Base-by-base conservation (phyloP, 2,113 vertebrate species). In the Semicossyphus pulcher region DNA sequence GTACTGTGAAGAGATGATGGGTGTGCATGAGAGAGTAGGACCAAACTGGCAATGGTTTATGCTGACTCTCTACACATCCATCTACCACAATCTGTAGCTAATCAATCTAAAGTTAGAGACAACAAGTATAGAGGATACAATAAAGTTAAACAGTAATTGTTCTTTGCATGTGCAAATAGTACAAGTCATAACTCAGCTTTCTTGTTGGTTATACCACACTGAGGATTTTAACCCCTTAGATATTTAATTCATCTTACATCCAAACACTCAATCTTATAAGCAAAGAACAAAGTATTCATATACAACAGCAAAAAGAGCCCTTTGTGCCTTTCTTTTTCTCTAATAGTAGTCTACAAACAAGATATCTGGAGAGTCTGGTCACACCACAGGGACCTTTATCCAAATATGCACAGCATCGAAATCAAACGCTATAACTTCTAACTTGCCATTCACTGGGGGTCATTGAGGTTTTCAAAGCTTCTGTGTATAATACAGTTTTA, bases 11-110 rank as follows among this genome's bases (percentile, higher is more conserved):
- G 78, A 85, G 84, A 92, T 93, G 91, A 92, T 92, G 92, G 88
- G 88, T 89, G 90, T 86, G 87, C 85, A 86, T 81, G 86, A 87
- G 88, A 86, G 90, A 93, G 88, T 80, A 85, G 84, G 88, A 93
- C 86, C 78, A 87, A 93, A 92, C 90, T 86, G 91, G 81, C 92
- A 66, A 83, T 76, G 85, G 80, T 93, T 95, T 94, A 92, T 95
- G 93, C 94, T 95, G 93, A 95, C 92, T 91, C 92, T 88, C 86
- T 80, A 87, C 90, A 91, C 90, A 94, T 93, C 93, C 89, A 91
- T 94, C 94, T 75, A 78, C 79, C 60, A 74, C 93, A 94, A 94
- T 95, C 91, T 90, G 88, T 65, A 61, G 79, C 92, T 93, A 94
- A 95, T 95, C 94, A 93, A 95, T 95, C 94, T 94, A 88, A 93